phyloP scores from a whole-genome alignment of 23 tunicate species.

The Clavelina lepadiformis region DNA sequence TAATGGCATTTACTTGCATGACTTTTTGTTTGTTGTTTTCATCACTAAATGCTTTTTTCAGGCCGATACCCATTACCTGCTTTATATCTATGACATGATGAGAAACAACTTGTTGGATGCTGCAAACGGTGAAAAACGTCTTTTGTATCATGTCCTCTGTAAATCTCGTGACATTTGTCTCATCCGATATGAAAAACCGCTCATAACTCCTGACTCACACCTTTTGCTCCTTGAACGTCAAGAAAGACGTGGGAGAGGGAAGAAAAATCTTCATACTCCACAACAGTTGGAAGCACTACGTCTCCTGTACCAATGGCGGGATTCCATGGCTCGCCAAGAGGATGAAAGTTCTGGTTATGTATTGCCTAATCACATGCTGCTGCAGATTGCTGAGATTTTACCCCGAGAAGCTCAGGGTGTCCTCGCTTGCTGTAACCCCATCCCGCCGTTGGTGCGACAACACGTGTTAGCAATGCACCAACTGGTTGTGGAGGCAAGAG shows the following conservation, averaged over 20 bases:
- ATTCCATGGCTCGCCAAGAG: slow-evolving; percentile 83
- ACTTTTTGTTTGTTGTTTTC: neutral
- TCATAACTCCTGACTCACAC: slow-evolving; percentile 43
- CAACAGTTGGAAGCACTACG: slow-evolving; percentile 87
- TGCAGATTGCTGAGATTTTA: slow-evolving; percentile 94
- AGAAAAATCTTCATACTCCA: slow-evolving; percentile 23
- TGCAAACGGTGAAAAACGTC: slow-evolving; percentile 28
- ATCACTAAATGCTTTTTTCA: slow-evolving; percentile 2
- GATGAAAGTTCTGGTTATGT: slow-evolving; percentile 96
- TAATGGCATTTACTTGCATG: neutral
- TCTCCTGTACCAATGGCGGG: slow-evolving; percentile 78
- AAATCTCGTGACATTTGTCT: slow-evolving; percentile 61
- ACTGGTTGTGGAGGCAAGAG: slow-evolving; percentile 67
- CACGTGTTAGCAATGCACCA: slow-evolving; percentile 70
- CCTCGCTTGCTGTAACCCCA: slow-evolving; percentile 86
- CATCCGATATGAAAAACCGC: slow-evolving; percentile 67
- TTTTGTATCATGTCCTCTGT: slow-evolving; percentile 30
- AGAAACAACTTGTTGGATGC: slow-evolving; percentile 44
- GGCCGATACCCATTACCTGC: slow-evolving; percentile 97
- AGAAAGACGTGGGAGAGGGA: slow-evolving; percentile 19
- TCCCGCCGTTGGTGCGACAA: slow-evolving; percentile 81
- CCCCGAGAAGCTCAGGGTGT: slow-evolving; percentile 93
- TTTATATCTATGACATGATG: slow-evolving; percentile 87
- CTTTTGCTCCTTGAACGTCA: slow-evolving; percentile 32
- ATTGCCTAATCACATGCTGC: slow-evolving; percentile 95